These are phyloP conservation scores for Euura lappo DNA, from an alignment of 1,140 invertebrate genomes.

Conservation along the genomic window DNA sequence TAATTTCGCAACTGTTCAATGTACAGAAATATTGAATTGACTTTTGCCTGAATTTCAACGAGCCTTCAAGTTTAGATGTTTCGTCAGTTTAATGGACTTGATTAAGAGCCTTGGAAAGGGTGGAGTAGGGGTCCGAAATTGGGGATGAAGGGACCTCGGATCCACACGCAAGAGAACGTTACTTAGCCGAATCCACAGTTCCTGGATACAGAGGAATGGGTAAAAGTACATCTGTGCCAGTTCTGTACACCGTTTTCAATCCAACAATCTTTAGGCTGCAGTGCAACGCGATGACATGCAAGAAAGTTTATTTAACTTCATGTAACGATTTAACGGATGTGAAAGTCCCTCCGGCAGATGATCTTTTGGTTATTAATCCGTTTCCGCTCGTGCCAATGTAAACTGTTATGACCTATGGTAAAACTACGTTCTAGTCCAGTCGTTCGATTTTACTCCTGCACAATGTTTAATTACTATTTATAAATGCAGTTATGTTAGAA, in stretches of 20 bases:
- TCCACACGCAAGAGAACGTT: too few relatives aligned
- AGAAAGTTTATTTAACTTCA: too few relatives aligned
- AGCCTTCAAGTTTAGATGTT: neutral
- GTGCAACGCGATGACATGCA: too few relatives aligned
- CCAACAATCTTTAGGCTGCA: too few relatives aligned
- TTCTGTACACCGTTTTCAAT: too few relatives aligned
- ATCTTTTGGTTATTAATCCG: neutral
- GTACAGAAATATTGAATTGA: neutral
- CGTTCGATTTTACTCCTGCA: too few relatives aligned
- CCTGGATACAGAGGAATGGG: too few relatives aligned
- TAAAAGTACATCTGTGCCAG: too few relatives aligned
- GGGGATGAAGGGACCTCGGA: too few relatives aligned
- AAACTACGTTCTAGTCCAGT: too few relatives aligned
- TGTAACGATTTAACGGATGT: neutral
- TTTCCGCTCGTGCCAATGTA: neutral
- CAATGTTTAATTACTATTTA: neutral
- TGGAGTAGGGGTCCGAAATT: neutral
- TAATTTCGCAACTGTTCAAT: neutral
- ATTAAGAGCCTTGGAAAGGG: neutral
- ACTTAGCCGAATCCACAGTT: too few relatives aligned
- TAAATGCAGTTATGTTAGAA: neutral
- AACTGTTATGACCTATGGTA: too few relatives aligned
- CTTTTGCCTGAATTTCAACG: neutral
- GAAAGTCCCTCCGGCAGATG: neutral
- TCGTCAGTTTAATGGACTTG: neutral